Base-by-base conservation (phyloP, 2,113 vertebrate species). In the Chascanopsetta lugubris region DNA sequence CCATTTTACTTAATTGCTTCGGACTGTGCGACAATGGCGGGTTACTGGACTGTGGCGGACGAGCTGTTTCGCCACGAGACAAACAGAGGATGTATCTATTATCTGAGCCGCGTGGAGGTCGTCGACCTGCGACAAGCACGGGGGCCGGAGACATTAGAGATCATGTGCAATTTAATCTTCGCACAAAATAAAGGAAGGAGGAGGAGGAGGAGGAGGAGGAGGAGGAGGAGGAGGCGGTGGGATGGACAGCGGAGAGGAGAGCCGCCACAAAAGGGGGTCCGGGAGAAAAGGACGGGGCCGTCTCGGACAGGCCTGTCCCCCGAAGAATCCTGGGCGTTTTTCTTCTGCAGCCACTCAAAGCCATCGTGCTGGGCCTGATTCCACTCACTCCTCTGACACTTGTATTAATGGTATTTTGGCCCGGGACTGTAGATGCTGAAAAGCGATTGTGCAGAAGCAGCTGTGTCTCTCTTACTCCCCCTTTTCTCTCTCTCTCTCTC, bases 101-200 rank as follows among this genome's bases (percentile, higher is more conserved):
- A 98, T 96, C 94, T 93, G 89, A 90, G 88, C 83, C 75, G 86
- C 93, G 69, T 65, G 88, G 90, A 94, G 96, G 97, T 97, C 94
- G 86, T 34, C 60, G 94, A 96, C 96, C 96, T 95, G 87, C 92
- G 94, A 93, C 95, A 93, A 92, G 88, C 69, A 59, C 88, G 90
- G 90, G n/a, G 86, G 87, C 94, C 90, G 84, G 90, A 94, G 90
- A 95, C 95, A 94, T 94, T 93, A 93, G 92, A 94, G 94, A 94
- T 95, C 94, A 95, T 95, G 95, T 95, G 96, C 95, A 97, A 95
- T 98, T 98, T 97, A 98, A 97, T 97, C 95, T 97, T 94, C 94
- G 91, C 94, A 95, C 95, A 74, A 95, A 96, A 97, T 94, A 94
- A 94, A 94, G 92, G 91, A 72, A 90, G 60, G 70, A 89, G 60